Percentiles rank a stretch among this genome's conserved stretches.
Conservation (phyloP, 2,797 vertebrate species). For the Miichthys miiuy region DNA sequence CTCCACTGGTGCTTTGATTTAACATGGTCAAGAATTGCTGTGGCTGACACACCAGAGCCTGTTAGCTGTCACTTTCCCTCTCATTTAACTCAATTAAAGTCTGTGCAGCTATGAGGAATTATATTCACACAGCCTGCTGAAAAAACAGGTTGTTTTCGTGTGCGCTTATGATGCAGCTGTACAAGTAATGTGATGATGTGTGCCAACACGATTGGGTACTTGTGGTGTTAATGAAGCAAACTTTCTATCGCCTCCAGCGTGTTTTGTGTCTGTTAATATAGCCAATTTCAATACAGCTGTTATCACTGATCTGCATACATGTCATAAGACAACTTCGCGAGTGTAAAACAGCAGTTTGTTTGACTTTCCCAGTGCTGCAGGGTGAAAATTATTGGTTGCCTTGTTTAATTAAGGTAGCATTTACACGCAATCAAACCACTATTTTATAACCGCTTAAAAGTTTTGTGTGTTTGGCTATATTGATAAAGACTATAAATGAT, state of each 20-base stretch:
- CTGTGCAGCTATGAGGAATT: neutral
- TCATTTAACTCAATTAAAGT: neutral
- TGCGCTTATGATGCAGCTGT: neutral
- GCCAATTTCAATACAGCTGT: conserved; percentile 11
- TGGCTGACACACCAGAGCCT: neutral
- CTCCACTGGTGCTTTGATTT: neutral
- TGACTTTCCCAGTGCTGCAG: neutral
- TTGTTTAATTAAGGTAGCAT: neutral
- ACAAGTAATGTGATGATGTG: neutral
- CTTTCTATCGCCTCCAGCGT: neutral
- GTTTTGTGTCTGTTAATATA: neutral
- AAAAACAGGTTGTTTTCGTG: neutral
- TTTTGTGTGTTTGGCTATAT: neutral
- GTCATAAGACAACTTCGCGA: neutral
- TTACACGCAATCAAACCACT: neutral
- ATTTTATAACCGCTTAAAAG: neutral
- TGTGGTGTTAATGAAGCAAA: neutral
- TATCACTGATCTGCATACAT: conserved; percentile 13
- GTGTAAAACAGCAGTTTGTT: neutral
- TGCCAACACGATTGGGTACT: neutral
- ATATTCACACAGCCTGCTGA: neutral
- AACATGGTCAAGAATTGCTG: neutral
- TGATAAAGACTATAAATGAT: neutral
- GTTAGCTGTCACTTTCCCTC: neutral
- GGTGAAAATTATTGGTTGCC: neutral